Evolutionary conservation across 2,888 invertebrate genomes (phyloP).

Genomic region (Spodoptera picta): DNA sequence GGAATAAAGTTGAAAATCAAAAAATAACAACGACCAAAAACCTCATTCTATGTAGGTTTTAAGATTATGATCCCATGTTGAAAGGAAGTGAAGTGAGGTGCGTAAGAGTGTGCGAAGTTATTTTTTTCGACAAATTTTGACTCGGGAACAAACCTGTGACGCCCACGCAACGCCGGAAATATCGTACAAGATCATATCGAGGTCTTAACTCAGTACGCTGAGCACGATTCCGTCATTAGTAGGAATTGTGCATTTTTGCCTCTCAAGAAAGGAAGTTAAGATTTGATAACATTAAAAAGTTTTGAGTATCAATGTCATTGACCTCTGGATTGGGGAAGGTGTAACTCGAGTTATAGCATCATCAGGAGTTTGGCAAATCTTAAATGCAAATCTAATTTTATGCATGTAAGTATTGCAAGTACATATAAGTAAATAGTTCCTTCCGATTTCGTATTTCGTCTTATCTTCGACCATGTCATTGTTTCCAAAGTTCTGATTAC

Average conservation of each 20-base stretch:
- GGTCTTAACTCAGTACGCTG: slow-evolving; percentile 72
- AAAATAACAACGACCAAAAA: slow-evolving; percentile 45
- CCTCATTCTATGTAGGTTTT: slow-evolving; percentile 67
- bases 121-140: slow-evolving; percentile 66
- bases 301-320: slow-evolving; percentile 61
- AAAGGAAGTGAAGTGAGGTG: slow-evolving; percentile 73
- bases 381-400: too few species aligned
- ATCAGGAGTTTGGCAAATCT: slow-evolving; percentile 24
- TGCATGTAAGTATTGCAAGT: too few species aligned
- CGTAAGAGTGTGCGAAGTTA: slow-evolving; percentile 78
- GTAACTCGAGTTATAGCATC: slow-evolving; percentile 35
- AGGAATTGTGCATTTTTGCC: slow-evolving; percentile 79
- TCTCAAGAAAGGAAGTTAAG: slow-evolving; percentile 76
- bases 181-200: slow-evolving; percentile 80
- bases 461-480: too few species aligned
- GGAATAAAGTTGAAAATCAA: slow-evolving; percentile 62
- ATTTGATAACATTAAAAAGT: slow-evolving; percentile 71
- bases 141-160: slow-evolving; percentile 71
- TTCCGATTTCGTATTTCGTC: too few species aligned
- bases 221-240: slow-evolving; percentile 86
- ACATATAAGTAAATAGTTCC: too few species aligned
- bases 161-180: slow-evolving; percentile 84
- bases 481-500: too few species aligned
- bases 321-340: slow-evolving; percentile 51
- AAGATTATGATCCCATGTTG: slow-evolving; percentile 69